phyloP scores from a whole-genome alignment of 2,888 invertebrate species.

The Synanthedon andrenaeformis region DNA sequence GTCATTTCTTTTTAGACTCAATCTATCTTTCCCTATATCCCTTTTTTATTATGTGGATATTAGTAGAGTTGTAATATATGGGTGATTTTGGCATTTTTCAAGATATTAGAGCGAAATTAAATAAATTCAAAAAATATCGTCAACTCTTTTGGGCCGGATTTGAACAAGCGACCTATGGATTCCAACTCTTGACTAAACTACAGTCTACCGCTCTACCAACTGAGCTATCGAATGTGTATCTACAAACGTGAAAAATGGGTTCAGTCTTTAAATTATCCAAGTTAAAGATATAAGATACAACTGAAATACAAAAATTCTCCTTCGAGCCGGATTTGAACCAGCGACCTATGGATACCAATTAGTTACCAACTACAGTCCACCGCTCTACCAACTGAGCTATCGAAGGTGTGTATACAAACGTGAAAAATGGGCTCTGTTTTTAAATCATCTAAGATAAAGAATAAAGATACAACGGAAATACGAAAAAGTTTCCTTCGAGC shows the following conservation, averaged over 20 bases:
- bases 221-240: conserved; percentile 49
- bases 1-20: no score
- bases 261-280: no score
- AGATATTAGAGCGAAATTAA: no score
- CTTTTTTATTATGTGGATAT: no score
- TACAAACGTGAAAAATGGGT: neutral
- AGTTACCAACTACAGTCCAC: conserved; percentile 41
- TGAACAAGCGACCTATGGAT: conserved; percentile 72
- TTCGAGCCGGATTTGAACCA: conserved; percentile 69
- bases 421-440: no score
- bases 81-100: no score
- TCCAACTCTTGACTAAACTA: conserved; percentile 28
- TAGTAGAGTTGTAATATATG: no score
- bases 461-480: neutral
- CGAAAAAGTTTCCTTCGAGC: conserved; percentile 61
- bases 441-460: no score
- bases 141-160: conserved; percentile 61
- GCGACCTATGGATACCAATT: conserved; percentile 66
- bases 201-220: conserved; percentile 61
- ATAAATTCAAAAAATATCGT: no score
- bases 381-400: conserved; percentile 62
- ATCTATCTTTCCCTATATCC: no score
- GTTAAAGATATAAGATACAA: no score
- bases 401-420: conserved; percentile 25
- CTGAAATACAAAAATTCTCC: conserved; percentile 14